phyloP scores from a whole-genome alignment of 2,888 invertebrate genomes.

The Altica lythri region DNA sequence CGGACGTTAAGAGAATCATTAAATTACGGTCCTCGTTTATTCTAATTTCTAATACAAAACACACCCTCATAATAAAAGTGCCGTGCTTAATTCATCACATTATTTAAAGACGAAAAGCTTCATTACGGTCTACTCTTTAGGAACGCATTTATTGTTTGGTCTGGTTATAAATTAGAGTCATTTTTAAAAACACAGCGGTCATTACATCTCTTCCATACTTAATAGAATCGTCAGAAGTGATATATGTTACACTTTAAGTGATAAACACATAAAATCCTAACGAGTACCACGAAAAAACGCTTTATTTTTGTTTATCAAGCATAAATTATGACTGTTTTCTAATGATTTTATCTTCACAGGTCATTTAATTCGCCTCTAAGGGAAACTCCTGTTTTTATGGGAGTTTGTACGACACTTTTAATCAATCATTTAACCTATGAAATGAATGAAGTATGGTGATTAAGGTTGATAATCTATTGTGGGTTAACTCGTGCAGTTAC shows the following conservation, averaged over 20 bases:
- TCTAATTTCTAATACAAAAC: too few species aligned
- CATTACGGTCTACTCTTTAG: slow-evolving; percentile 7
- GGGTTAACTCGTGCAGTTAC: slow-evolving; percentile 1
- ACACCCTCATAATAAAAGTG: slow-evolving; percentile 1
- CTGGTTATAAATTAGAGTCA: slow-evolving; percentile 9
- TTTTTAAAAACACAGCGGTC: slow-evolving; percentile 9
- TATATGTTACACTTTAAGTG: slow-evolving; percentile 25
- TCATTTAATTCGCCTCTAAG: slow-evolving; percentile 30
- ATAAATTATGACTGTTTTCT: slow-evolving; percentile 30
- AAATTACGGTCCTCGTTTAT: too few species aligned
- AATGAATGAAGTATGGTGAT: slow-evolving; percentile 9
- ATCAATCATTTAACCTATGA: slow-evolving; percentile 25
- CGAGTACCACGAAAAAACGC: slow-evolving; percentile 22
- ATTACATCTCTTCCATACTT: slow-evolving; percentile 17
- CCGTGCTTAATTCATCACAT: slow-evolving; percentile 2
- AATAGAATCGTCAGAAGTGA: slow-evolving; percentile 32
- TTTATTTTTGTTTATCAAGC: slow-evolving; percentile 32
- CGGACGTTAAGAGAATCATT: too few species aligned
- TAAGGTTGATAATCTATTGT: slow-evolving; percentile 9
- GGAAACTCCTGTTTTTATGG: slow-evolving; percentile 23
- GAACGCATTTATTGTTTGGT: slow-evolving; percentile 5
- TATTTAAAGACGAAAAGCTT: slow-evolving; percentile 4
- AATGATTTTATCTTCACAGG: slow-evolving; percentile 28
- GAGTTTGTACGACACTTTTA: slow-evolving; percentile 24
- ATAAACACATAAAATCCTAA: slow-evolving; percentile 28